A percentile compares a stretch with the other conserved stretches of the same genome.
phyloP scores from a whole-genome alignment of 2,113 vertebrate species.

The Bucco capensis region DNA sequence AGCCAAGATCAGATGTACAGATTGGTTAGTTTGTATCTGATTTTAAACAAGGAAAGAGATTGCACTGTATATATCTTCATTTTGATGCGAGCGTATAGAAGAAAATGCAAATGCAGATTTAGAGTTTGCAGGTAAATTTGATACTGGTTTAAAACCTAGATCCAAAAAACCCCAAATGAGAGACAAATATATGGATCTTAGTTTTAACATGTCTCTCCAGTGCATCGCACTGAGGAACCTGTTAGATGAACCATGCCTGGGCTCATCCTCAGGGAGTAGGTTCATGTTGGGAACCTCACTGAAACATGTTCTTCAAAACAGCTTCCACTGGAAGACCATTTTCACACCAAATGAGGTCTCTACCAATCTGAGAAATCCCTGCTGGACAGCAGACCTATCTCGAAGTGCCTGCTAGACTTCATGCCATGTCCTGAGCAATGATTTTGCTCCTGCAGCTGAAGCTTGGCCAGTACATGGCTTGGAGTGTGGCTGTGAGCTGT shows the following conservation, averaged over 20 bases:
- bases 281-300: background rate
- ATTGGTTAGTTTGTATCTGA: background rate
- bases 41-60: background rate
- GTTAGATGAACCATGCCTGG: background rate
- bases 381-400: background rate
- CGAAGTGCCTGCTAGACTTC: background rate
- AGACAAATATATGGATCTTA: background rate
- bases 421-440: background rate
- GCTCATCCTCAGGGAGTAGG: rapidly evolving
- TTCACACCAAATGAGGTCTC: background rate
- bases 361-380: background rate
- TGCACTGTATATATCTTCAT: background rate
- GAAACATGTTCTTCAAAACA: background rate
- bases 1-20: background rate
- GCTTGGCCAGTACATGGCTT: background rate
- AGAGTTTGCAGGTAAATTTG: background rate
- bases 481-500: background rate
- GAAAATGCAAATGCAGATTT: background rate
- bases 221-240: background rate
- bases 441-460: background rate
- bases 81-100: background rate
- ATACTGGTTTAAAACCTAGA: background rate
- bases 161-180: background rate
- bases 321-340: background rate
- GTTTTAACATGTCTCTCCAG: background rate